phyloP scores from a whole-genome alignment of 37 sponge, comb jelly and placozoan genomes.

The Geodia barretti region DNA sequence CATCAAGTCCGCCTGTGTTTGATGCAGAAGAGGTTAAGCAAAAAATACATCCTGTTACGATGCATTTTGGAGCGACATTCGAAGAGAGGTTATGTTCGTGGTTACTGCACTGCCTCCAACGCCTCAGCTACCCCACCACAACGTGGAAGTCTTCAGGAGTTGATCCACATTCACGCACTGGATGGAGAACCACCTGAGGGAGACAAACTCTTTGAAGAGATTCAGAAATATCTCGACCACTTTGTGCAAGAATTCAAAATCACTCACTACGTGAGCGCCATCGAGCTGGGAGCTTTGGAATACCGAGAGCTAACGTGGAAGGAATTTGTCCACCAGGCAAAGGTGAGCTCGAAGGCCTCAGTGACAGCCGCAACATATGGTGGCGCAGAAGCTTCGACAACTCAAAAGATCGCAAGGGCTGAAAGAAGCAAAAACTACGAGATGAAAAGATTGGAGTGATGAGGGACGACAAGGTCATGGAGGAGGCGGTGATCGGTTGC shows the following conservation, averaged over 20 bases:
- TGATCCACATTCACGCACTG: background rate
- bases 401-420: background rate
- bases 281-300: background rate
- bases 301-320: background rate
- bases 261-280: background rate
- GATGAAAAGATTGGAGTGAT: background rate
- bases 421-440: background rate
- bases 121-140: no score
- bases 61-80: background rate
- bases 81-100: background rate
- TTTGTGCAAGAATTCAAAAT: no score
- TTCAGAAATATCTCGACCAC: background rate
- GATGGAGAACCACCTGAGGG: background rate
- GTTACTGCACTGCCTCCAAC: background rate
- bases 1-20: no score
- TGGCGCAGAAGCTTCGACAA: background rate
- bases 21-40: background rate
- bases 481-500: background rate
- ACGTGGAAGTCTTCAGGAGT: background rate
- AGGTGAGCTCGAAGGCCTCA: background rate
- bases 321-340: background rate
- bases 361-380: background rate
- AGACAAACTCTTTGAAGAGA: background rate
- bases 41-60: background rate
- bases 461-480: background rate